These are phyloP conservation scores for Rhombomys opimus DNA, from an alignment of 2,113 vertebrate genomes.

Conservation along the genomic window DNA sequence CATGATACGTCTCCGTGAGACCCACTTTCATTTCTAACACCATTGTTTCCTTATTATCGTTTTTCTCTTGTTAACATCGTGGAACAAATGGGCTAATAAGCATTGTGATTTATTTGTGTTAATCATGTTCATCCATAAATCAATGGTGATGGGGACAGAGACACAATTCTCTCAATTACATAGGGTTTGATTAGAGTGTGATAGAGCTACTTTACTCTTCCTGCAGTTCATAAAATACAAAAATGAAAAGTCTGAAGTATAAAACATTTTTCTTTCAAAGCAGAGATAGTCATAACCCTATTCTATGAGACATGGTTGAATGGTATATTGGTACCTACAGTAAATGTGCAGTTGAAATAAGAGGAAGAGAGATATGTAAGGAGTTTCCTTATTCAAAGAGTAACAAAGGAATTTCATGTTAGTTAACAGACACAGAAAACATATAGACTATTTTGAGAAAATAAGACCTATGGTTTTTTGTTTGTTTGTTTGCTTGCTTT, in stretches of 20 bases:
- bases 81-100: not conserved
- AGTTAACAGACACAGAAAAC: not conserved
- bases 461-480: slow-evolving; percentile 30
- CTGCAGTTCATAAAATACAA: slow-evolving; percentile 3
- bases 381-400: no score
- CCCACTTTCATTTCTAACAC: not conserved
- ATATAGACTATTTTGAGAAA: not conserved
- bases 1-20: not conserved
- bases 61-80: not conserved
- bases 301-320: not conserved
- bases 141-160: not conserved
- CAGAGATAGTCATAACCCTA: not conserved
- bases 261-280: slow-evolving; percentile 15
- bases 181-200: not conserved
- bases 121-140: not conserved
- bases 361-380: not conserved
- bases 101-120: not conserved
- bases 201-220: not conserved
- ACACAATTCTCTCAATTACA: not conserved
- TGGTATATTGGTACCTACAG: not conserved
- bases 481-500: not conserved
- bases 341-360: not conserved
- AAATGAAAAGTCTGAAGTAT: slow-evolving; percentile 1
- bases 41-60: not conserved
- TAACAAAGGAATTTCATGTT: no score